phyloP scores from a whole-genome alignment of 2,888 invertebrate genomes.

The Troides aeacus region DNA sequence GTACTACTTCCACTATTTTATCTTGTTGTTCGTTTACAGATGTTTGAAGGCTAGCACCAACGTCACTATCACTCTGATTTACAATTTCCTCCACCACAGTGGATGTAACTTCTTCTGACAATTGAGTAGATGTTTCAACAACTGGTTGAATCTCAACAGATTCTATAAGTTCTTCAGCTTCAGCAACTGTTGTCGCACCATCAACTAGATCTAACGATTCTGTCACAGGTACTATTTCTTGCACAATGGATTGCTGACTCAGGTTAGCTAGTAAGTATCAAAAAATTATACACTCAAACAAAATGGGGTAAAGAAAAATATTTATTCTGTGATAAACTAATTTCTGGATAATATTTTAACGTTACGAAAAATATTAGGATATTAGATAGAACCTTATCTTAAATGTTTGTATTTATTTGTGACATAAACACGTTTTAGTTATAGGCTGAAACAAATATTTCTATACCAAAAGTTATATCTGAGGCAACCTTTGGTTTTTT shows the following conservation, averaged over 20 bases:
- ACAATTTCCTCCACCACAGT: constrained; percentile 1
- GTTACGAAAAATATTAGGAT: no score
- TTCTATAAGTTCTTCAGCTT: not conserved
- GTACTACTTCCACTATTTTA: constrained; percentile 24
- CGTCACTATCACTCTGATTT: constrained; percentile 6
- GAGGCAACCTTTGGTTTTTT: no score
- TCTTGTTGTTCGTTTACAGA: constrained; percentile 6
- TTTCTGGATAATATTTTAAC: no score
- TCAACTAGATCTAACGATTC: constrained; percentile 28
- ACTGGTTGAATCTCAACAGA: constrained; percentile 6
- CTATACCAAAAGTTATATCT: no score
- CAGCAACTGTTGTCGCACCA: constrained; percentile 2
- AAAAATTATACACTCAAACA: no score
- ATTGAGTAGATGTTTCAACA: constrained; percentile 13
- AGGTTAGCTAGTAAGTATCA: constrained; percentile 4
- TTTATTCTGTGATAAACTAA: no score
- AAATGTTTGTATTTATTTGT: no score
- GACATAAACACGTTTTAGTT: no score
- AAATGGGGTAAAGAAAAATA: no score
- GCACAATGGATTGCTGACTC: constrained; percentile 11
- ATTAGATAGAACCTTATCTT: no score
- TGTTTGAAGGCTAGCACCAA: constrained; percentile 10
- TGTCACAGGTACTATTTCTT: constrained; percentile 29
- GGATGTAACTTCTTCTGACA: constrained; percentile 13
- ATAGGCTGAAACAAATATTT: no score